Conservation (phyloP, 2,888 invertebrate species). For the Minunthozetes semirufus region DNA sequence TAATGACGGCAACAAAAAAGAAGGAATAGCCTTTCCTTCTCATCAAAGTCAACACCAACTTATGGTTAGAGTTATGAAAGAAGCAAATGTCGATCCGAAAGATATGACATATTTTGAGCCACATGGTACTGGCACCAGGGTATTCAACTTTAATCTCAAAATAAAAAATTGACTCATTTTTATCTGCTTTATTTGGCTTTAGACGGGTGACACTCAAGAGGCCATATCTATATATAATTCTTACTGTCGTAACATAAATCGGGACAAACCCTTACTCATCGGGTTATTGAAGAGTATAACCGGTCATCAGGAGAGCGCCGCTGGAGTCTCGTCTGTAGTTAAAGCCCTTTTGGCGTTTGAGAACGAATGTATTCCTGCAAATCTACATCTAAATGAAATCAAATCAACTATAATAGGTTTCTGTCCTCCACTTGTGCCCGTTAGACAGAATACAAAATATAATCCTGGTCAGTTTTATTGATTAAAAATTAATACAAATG, state of each 20-base stretch:
- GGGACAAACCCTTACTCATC: slow-evolving; percentile 69
- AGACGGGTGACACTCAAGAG: slow-evolving; percentile 54
- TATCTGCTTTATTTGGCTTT: not conserved
- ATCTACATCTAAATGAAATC: slow-evolving; percentile 52
- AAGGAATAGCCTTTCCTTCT: slow-evolving; percentile 55
- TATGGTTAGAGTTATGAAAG: slow-evolving; percentile 68
- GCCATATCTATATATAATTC: slow-evolving; percentile 53
- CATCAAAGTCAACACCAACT: slow-evolving; percentile 61
- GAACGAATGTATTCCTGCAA: slow-evolving; percentile 51
- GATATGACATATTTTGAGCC: slow-evolving; percentile 89
- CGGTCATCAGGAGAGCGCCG: slow-evolving; percentile 81
- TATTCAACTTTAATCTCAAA: slow-evolving; percentile 51
- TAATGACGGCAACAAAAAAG: slow-evolving; percentile 83
- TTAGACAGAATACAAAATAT: not conserved
- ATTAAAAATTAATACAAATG: too few relatives aligned
- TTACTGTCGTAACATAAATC: slow-evolving; percentile 55
- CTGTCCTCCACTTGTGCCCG: not conserved
- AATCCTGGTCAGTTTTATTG: slow-evolving; percentile 45
- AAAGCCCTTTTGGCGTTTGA: slow-evolving; percentile 52
- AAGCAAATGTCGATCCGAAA: slow-evolving; percentile 69
- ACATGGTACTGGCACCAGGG: slow-evolving; percentile 83
- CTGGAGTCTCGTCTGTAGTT: slow-evolving; percentile 37
- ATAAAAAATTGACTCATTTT: too few relatives aligned
- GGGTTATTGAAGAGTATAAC: slow-evolving; percentile 99
- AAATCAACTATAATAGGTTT: slow-evolving; percentile 51